Conservation (phyloP, 1,140 invertebrate genomes). For the Aricia agestis region DNA sequence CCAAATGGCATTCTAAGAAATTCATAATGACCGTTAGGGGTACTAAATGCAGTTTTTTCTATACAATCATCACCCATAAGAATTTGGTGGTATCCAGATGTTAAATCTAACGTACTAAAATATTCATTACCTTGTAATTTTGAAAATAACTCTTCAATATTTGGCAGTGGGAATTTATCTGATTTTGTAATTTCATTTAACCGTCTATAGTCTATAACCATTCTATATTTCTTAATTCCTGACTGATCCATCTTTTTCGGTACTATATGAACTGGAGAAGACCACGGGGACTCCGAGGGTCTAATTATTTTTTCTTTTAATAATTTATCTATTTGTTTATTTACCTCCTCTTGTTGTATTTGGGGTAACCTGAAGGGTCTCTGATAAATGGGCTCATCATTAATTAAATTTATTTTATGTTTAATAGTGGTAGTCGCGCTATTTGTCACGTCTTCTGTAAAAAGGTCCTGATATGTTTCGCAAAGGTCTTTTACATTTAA, state of each 20-base stretch:
- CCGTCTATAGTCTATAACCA: not conserved
- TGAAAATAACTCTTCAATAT: slow-evolving; percentile 2
- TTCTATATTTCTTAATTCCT: not conserved
- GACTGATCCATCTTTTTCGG: not conserved
- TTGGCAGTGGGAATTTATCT: not conserved
- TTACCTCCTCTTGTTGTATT: not conserved
- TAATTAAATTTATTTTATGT: slow-evolving; percentile 23
- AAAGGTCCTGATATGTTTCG: slow-evolving; percentile 24
- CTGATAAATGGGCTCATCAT: slow-evolving; percentile 25
- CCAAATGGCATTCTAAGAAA: not conserved
- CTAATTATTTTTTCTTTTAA: not conserved
- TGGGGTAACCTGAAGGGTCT: slow-evolving; percentile 23
- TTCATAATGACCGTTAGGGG: slow-evolving; percentile 7
- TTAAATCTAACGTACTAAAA: not conserved
- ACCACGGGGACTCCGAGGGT: slow-evolving; percentile 5
- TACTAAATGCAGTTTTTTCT: slow-evolving; percentile 5
- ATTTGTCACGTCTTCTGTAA: slow-evolving; percentile 27
- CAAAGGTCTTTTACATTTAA: slow-evolving; percentile 24
- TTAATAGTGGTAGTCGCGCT: slow-evolving; percentile 27
- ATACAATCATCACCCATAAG: not conserved
- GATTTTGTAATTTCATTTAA: not conserved
- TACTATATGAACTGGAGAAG: not conserved
- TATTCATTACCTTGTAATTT: slow-evolving; percentile 1
- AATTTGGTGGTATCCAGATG: not conserved
- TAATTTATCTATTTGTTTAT: not conserved